A percentile compares a stretch with the other conserved stretches of the same genome.
phyloP scores from a whole-genome alignment of 2,888 invertebrate genomes.

The Himalopsyche tibetana region DNA sequence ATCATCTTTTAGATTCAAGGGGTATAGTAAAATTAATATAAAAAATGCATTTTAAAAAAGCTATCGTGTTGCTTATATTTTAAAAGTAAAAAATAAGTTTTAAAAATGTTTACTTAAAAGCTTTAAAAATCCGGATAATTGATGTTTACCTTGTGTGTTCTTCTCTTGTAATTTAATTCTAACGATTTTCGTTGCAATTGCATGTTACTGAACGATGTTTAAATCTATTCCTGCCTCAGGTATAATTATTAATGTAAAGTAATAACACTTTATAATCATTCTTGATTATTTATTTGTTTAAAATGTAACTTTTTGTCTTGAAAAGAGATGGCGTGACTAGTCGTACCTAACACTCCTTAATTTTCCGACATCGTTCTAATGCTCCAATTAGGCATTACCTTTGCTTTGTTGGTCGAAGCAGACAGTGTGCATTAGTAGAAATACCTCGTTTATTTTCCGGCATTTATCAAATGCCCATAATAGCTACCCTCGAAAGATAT shows the following conservation, averaged over 20 bases:
- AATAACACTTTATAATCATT: not conserved
- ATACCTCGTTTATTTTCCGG: slow-evolving; percentile 27
- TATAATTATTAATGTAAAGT: not conserved
- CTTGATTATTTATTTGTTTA: slow-evolving; percentile 30
- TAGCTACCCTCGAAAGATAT: slow-evolving; percentile 7
- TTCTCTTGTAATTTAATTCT: too few species aligned
- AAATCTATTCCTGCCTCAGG: not conserved
- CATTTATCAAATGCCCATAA: not conserved
- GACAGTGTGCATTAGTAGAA: slow-evolving; percentile 27
- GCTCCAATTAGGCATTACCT: slow-evolving; percentile 42
- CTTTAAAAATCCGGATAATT: too few species aligned
- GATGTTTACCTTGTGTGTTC: too few species aligned
- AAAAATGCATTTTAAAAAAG: too few species aligned
- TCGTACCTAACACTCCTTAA: not conserved
- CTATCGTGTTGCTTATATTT: too few species aligned
- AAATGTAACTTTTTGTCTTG: not conserved
- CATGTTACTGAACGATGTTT: too few species aligned
- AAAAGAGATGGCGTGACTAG: slow-evolving; percentile 34
- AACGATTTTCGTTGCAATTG: too few species aligned
- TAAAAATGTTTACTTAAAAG: too few species aligned
- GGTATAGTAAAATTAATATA: too few species aligned
- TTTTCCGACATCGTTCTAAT: not conserved
- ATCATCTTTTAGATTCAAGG: too few species aligned
- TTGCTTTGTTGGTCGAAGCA: slow-evolving; percentile 8
- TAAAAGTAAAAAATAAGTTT: too few species aligned